These are phyloP conservation scores for Alligator sinensis DNA, from an alignment of 2,113 vertebrate species.

Conservation along the genomic window DNA sequence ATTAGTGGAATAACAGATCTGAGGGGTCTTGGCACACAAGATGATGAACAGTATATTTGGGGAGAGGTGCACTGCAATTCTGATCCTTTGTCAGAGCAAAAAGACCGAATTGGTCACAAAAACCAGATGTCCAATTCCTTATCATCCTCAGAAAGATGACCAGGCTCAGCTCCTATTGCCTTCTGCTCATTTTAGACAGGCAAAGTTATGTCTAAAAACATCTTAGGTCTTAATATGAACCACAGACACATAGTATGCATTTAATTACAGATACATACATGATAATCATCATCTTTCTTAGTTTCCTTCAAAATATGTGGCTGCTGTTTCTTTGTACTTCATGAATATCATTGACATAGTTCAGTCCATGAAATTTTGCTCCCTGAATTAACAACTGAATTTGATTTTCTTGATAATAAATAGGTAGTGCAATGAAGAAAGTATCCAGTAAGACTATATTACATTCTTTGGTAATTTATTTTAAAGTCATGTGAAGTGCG, in stretches of 20 bases:
- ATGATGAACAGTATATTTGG: not conserved
- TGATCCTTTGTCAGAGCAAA: not conserved
- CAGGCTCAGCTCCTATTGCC: not conserved
- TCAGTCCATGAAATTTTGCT: not conserved
- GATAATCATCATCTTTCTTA: not conserved
- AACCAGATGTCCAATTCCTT: not conserved
- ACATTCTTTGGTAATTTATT: constrained; percentile 71
- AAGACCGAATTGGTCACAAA: not conserved
- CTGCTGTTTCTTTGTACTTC: constrained; percentile 9
- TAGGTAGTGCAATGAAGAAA: constrained; percentile 42
- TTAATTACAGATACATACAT: not conserved
- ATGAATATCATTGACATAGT: not conserved
- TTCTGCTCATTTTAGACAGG: not conserved
- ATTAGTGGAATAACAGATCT: not conserved
- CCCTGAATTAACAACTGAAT: constrained; percentile 54
- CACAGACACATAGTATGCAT: not conserved
- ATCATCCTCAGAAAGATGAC: not conserved
- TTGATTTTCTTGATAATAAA: constrained; percentile 54
- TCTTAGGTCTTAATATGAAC: not conserved
- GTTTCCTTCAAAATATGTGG: not conserved
- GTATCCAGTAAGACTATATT: constrained; percentile 26
- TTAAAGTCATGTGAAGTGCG: constrained; percentile 70
- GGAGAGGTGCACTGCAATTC: not conserved
- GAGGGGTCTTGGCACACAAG: not conserved
- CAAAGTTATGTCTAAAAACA: not conserved